These are phyloP conservation scores for Meteorus cinctellus DNA, from an alignment of 2,888 invertebrate genomes.

Conservation along the genomic window DNA sequence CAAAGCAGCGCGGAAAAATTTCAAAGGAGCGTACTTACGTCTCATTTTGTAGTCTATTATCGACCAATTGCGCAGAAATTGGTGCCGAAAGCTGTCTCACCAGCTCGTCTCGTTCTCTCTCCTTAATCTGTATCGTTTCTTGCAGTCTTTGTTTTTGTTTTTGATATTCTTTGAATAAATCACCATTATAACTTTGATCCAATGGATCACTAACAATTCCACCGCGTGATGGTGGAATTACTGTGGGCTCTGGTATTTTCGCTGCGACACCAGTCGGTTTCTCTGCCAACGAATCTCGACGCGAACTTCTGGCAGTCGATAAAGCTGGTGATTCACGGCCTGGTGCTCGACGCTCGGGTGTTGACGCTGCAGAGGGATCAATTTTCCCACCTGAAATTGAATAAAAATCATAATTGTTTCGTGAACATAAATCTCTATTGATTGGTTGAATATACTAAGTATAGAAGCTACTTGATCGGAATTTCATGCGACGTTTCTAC, in stretches of 20 bases:
- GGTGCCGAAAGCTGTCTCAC: slow-evolving; percentile 73
- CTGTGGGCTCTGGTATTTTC: slow-evolving; percentile 70
- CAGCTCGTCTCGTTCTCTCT: slow-evolving; percentile 76
- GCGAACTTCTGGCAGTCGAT: slow-evolving; percentile 82
- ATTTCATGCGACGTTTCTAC: too few species aligned
- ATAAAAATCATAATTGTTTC: not conserved
- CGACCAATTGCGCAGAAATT: slow-evolving; percentile 66
- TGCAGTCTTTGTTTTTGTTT: slow-evolving; percentile 82
- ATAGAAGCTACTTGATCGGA: too few species aligned
- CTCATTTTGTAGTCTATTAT: slow-evolving; percentile 74
- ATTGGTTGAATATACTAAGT: too few species aligned
- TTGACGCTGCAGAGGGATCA: slow-evolving; percentile 77
- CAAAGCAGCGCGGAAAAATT: not conserved
- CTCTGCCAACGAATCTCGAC: slow-evolving; percentile 79
- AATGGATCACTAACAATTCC: slow-evolving; percentile 68
- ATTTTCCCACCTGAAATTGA: slow-evolving; percentile 59
- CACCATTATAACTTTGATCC: slow-evolving; percentile 78
- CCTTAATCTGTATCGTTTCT: slow-evolving; percentile 76
- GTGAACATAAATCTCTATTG: too few species aligned
- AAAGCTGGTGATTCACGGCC: slow-evolving; percentile 80
- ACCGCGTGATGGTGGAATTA: slow-evolving; percentile 53
- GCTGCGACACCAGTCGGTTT: slow-evolving; percentile 69
- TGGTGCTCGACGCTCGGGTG: slow-evolving; percentile 78
- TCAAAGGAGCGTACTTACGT: slow-evolving; percentile 70
- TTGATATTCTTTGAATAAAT: slow-evolving; percentile 87